These are phyloP conservation scores for Stichopus chloronotus DNA, from an alignment of 35 echinoderm and acorn worm species.

Conservation along the genomic window DNA sequence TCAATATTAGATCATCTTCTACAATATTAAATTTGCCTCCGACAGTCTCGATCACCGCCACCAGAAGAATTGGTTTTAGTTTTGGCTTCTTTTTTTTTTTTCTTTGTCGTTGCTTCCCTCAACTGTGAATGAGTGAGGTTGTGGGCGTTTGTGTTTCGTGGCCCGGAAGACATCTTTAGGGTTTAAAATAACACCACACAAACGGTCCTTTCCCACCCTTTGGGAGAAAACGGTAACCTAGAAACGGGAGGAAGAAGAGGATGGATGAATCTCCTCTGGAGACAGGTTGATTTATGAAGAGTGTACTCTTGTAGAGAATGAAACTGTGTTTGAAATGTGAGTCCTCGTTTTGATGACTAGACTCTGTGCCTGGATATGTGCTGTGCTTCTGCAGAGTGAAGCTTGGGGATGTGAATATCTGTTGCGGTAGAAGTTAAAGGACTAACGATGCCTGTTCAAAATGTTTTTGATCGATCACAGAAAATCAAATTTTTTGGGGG, in stretches of 20 bases:
- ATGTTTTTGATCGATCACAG: too few relatives aligned
- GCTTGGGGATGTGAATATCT: too few relatives aligned
- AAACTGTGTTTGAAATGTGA: neutral
- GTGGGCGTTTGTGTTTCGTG: neutral
- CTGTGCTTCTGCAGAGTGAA: neutral
- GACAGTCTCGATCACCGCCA: neutral
- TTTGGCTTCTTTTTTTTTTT: too few relatives aligned
- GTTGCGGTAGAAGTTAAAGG: too few relatives aligned
- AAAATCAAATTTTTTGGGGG: too few relatives aligned
- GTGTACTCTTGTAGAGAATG: neutral
- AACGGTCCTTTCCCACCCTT: neutral
- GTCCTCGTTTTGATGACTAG: neutral
- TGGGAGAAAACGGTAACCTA: conserved; percentile 26
- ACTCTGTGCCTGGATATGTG: neutral
- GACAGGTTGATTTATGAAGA: neutral
- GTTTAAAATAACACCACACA: conserved; percentile 36
- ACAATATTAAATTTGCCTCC: neutral
- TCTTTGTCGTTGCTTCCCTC: too few relatives aligned
- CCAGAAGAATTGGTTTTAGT: neutral
- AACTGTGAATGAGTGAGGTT: neutral
- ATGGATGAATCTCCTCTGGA: neutral
- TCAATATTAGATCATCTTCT: conserved; percentile 2
- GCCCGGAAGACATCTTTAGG: conserved; percentile 2
- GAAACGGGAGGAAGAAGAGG: neutral
- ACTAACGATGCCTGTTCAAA: too few relatives aligned